These are phyloP conservation scores for Kuschelorhynchus macadamiae DNA, from an alignment of 2,888 invertebrate species.

Conservation along the genomic window DNA sequence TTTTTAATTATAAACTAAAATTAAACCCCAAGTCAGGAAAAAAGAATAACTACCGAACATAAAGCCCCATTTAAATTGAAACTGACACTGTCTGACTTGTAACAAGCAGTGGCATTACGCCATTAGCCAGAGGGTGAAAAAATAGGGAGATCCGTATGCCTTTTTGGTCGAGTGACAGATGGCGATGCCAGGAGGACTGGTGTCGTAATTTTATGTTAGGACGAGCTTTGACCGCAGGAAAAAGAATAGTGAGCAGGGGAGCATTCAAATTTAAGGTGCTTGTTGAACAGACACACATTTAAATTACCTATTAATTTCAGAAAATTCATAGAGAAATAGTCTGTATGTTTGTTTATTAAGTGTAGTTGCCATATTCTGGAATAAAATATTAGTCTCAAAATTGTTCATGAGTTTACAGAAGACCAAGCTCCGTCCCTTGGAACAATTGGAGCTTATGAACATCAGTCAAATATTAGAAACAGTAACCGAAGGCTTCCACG, in stretches of 20 bases:
- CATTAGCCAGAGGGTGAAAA: constrained; percentile 24
- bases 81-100: constrained; percentile 42
- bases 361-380: too few species aligned
- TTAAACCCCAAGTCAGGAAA: too few species aligned
- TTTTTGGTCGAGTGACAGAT: constrained; percentile 38
- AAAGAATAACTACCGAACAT: not conserved
- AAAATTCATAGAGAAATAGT: too few species aligned
- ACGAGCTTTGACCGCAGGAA: constrained; percentile 42
- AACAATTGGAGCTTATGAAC: too few species aligned
- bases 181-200: constrained; percentile 36
- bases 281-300: too few species aligned
- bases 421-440: too few species aligned
- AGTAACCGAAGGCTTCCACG: too few species aligned
- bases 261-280: not conserved
- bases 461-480: too few species aligned
- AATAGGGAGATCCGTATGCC: constrained; percentile 27
- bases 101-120: constrained; percentile 37
- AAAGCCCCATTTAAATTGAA: constrained; percentile 26
- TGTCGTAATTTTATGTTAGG: constrained; percentile 42
- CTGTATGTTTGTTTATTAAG: too few species aligned
- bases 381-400: too few species aligned
- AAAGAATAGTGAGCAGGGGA: constrained; percentile 4
- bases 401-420: too few species aligned
- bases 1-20: too few species aligned
- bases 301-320: not conserved